Evolutionary conservation across 30 jellyfish, hydroid and myxozoan species (phyloP), one percentile per base, ranked within the genome.

Genomic region (Hydractinia symbiolongicarpus): DNA sequence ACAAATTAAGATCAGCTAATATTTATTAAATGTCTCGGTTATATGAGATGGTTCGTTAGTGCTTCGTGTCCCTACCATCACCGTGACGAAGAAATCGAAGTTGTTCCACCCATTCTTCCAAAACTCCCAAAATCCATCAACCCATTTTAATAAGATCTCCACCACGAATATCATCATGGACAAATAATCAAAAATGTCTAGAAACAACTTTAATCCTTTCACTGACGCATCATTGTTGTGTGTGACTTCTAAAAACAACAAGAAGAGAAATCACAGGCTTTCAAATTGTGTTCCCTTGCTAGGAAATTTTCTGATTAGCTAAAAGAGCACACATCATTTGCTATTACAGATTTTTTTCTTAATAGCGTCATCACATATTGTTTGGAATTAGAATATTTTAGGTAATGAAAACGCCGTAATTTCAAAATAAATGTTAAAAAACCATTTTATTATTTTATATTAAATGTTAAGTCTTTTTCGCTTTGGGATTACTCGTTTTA

Each of bases 91-190:
- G 79, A 89, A 89, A 53, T 89, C 97, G 70, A 84, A 89, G 16
- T 83, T 81, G 58, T 89, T 89, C 97, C 97, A 89, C 58, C 97
- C 97, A 75, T 89, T 89, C 53, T 81, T 84, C 97, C 97, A 89
- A 76, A 89, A 89, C 1, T 62, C 55, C 78, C 88, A 82, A 61
- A 89, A 89, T 13, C 86, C 95, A 77, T 89, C 95, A 19, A 84
- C 72, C 97, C 97, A 89, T 55, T 89, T 89, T 61, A 89, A 49
- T 73, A 89, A 76, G 56, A 89, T 89, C 58, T 89, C 97, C 66
- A 89, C 66, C 17, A 89, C 79, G 60, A 89, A 89, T 9, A 84
- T 81, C 89, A 85, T 67, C 84, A 89, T 61, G 6, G 97, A 81
- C 6, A 89, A 66, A 61, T 84, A 81, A 57, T 89, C 97, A 54